Evolutionary conservation across 2,113 vertebrate species (phyloP), one percentile per base, ranked within the genome.

Genomic region (Corvus cornix): DNA sequence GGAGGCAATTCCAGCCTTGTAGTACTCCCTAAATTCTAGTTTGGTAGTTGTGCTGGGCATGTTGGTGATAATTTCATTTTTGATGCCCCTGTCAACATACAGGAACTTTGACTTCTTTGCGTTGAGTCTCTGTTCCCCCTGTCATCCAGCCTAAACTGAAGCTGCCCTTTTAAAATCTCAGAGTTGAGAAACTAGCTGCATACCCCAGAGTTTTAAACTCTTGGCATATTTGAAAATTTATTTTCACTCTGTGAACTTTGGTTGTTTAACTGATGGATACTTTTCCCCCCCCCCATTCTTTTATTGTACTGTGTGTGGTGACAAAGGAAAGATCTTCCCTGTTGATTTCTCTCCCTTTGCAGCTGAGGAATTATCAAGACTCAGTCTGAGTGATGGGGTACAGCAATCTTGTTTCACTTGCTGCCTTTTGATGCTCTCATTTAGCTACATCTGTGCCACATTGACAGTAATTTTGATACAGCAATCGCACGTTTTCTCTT

Each of bases 251-350:
- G 17, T 68, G 67, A 55, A 48, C 67, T 87, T 46, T 4, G 49
- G 7, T 53, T 64, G 44, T 86, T 95, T 58, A 90, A 58, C 30
- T 49, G 31, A 33, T 63, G 27, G 48, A 15, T 84, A 3, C 7
- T 14, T 63, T 46, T 1, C 3, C 0, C 10, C 14, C 10, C 14
- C 15, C 28, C 39, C 5, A 6, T 41, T 43, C 19, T 72, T 28
- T 31, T 31, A n/a, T 30, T 13, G 3, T 77, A 4, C 13, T 63
- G 2, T 15, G 7, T 69, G n/a, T 51, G 31, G 17, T 49, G 16
- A 66, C 35, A 31, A 44, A 49, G 28, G 27, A 17, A 58, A 39
- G 60, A 27, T 27, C 33, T 74, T 77, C 13, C 39, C 31, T 51
- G 44, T 60, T 79, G 64, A 55, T 74, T 90, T 55, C 15, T 72